These are phyloP conservation scores for Aviceda cuculoides DNA, from an alignment of 2,797 vertebrate genomes.

Conservation along the genomic window DNA sequence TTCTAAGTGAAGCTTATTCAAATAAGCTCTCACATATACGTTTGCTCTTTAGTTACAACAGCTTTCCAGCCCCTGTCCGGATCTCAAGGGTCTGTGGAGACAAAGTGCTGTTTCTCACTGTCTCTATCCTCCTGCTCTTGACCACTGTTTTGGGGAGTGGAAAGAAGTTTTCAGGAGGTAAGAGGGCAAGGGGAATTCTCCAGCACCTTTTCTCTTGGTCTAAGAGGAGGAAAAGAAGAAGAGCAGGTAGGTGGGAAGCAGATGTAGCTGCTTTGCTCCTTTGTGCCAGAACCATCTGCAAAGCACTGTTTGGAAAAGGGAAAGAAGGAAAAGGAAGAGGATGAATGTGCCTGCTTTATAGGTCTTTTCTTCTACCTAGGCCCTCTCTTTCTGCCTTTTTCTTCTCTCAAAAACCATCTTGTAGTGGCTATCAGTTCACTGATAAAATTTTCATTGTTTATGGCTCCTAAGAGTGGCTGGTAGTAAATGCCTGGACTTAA, in stretches of 20 bases:
- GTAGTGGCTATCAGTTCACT: background rate
- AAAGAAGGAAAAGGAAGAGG: background rate
- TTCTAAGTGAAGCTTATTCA: background rate
- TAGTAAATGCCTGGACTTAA: background rate
- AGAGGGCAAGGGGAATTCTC: background rate
- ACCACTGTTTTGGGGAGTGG: background rate
- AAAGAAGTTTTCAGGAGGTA: background rate
- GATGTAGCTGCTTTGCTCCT: background rate
- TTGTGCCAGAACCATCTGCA: background rate
- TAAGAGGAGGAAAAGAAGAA: background rate
- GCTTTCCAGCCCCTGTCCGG: background rate
- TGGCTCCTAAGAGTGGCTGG: background rate
- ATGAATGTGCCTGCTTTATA: background rate
- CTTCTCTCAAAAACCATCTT: background rate
- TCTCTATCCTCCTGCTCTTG: background rate
- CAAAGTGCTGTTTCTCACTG: background rate
- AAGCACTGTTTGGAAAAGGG: background rate
- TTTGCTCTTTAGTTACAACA: background rate
- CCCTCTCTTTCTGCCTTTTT: background rate
- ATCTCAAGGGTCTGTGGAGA: background rate
- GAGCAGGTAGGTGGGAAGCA: background rate
- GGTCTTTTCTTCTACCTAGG: background rate
- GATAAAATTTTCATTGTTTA: background rate
- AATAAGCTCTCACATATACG: background rate
- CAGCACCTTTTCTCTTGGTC: background rate